Evolutionary conservation across 2,113 vertebrate species (phyloP).

Genomic region (Podilymbus podiceps): DNA sequence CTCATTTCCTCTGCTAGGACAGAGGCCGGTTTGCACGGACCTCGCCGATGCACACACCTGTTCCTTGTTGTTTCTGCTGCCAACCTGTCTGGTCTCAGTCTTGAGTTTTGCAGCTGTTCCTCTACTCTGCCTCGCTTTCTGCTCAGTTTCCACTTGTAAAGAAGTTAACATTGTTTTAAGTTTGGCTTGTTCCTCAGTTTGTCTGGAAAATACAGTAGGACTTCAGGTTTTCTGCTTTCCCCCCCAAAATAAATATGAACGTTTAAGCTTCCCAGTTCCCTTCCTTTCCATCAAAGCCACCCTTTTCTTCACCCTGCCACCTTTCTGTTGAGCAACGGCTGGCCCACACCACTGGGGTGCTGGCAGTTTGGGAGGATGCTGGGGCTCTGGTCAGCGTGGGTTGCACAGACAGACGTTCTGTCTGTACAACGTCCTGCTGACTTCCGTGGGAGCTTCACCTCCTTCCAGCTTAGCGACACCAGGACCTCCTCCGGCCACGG

Average conservation of each 20-base stretch:
- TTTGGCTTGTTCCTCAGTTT: not conserved
- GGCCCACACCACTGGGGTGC: not conserved
- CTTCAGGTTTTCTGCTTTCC: not conserved
- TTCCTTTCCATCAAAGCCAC: not conserved
- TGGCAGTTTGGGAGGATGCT: not conserved
- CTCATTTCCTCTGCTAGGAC: not conserved
- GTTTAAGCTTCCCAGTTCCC: not conserved
- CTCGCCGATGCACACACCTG: not conserved
- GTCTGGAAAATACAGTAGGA: not conserved
- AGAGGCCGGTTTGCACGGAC: not conserved
- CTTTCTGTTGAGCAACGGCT: not conserved
- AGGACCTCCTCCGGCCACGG: not conserved
- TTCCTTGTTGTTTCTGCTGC: not conserved
- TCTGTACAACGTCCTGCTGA: not conserved
- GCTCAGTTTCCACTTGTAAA: not conserved
- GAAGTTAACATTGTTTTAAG: not conserved
- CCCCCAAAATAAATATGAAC: fast-evolving
- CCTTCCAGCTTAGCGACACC: not conserved
- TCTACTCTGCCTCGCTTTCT: not conserved
- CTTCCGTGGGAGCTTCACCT: not conserved
- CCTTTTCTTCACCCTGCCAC: not conserved
- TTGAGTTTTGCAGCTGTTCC: not conserved
- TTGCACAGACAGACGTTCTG: not conserved
- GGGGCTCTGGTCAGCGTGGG: not conserved
- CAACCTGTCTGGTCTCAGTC: not conserved